A percentile compares a stretch with the other conserved stretches of the same genome.
These are phyloP conservation scores for Craterocephalus amniculus DNA, from an alignment of 2,797 vertebrate genomes.

Conservation along the genomic window DNA sequence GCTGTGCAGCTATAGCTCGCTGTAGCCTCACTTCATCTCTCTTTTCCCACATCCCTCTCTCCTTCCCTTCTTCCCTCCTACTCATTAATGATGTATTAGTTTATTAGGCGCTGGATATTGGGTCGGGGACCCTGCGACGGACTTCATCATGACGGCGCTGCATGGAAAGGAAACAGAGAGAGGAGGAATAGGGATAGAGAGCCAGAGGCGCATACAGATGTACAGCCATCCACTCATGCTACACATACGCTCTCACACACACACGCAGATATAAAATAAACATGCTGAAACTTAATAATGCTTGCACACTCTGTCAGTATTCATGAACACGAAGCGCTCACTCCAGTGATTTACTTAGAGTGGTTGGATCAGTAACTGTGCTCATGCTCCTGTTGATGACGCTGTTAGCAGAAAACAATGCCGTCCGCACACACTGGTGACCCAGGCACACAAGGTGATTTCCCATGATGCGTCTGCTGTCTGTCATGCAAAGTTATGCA, in stretches of 20 bases:
- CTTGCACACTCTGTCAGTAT: conserved; percentile 63
- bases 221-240: conserved; percentile 37
- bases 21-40: conserved; percentile 56
- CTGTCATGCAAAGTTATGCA: conserved; percentile 44
- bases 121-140: conserved; percentile 77
- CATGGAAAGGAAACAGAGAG: conserved; percentile 64
- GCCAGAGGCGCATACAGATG: conserved; percentile 61
- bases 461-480: conserved; percentile 58
- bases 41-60: conserved; percentile 47
- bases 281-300: conserved; percentile 58
- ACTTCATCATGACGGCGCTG: conserved; percentile 72
- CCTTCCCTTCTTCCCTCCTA: conserved; percentile 36
- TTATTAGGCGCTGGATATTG: conserved; percentile 80
- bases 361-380: conserved; percentile 56
- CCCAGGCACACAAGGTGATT: conserved; percentile 41
- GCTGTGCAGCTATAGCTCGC: conserved; percentile 75
- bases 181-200: conserved; percentile 54
- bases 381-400: conserved; percentile 29
- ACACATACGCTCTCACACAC: conserved; percentile 29
- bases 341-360: conserved; percentile 62
- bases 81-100: conserved; percentile 84
- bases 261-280: conserved; percentile 56
- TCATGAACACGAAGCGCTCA: conserved; percentile 75
- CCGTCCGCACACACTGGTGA: conserved; percentile 37
- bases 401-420: conserved; percentile 39